Evolutionary conservation across 2,797 vertebrate species (phyloP).

Genomic region (Xyrichtys novacula): DNA sequence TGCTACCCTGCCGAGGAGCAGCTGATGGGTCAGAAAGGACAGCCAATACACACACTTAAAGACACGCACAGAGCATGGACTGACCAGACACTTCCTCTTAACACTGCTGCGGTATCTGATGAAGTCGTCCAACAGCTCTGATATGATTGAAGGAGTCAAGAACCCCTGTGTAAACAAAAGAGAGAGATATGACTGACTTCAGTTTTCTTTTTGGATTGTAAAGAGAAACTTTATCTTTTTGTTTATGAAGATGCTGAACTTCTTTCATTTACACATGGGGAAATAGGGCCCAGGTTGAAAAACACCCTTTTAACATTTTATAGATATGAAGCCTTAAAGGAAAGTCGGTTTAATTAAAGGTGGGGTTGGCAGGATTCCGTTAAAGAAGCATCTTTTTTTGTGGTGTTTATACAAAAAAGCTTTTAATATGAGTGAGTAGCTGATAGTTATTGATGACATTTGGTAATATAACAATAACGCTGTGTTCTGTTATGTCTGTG

Average conservation of each 20-base stretch:
- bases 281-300: too few relatives aligned
- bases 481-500: too few relatives aligned
- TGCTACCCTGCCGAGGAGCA: constrained; percentile 40
- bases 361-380: too few relatives aligned
- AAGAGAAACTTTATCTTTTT: neutral
- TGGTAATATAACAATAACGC: too few relatives aligned
- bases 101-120: constrained; percentile 22
- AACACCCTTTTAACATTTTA: too few relatives aligned
- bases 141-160: constrained; percentile 15
- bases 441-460: too few relatives aligned
- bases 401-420: too few relatives aligned
- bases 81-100: constrained; percentile 19
- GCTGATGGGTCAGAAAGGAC: constrained; percentile 52
- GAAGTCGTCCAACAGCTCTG: constrained; percentile 2
- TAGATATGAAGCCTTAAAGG: too few relatives aligned
- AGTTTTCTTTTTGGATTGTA: neutral
- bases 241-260: neutral
- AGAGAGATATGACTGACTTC: neutral
- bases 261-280: too few relatives aligned
- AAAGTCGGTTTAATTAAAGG: too few relatives aligned
- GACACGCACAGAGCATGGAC: neutral
- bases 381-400: too few relatives aligned
- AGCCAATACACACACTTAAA: constrained; percentile 13
- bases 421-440: too few relatives aligned
- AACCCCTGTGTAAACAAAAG: neutral